phyloP scores from a whole-genome alignment of 2,113 vertebrate genomes.

The Microtus richardsoni region DNA sequence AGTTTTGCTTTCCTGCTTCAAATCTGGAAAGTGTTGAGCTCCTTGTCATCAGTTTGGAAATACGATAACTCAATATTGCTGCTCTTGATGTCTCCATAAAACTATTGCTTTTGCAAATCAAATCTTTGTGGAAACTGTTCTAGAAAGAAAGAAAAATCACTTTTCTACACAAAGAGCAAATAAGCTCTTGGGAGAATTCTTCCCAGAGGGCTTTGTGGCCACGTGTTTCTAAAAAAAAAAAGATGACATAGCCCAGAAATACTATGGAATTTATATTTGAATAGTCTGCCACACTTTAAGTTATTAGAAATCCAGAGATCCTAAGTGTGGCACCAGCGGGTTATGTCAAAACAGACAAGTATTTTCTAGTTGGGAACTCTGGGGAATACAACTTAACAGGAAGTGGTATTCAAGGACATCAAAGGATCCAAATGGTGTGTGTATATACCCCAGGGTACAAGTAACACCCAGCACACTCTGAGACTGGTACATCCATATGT shows the following conservation, averaged over 20 bases:
- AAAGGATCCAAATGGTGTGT: not conserved
- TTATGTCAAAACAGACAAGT: conserved; percentile 34
- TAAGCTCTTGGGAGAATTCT: not conserved
- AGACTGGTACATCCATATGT: fast-evolving
- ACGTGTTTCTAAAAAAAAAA: conserved; percentile 16
- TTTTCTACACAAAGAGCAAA: conserved; percentile 36
- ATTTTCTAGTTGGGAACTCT: conserved; percentile 14
- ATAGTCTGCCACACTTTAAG: conserved; percentile 54
- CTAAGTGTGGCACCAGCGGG: not conserved
- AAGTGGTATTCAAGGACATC: not conserved
- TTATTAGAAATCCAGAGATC: conserved; percentile 47
- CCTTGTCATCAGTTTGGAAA: not conserved
- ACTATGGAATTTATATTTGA: conserved; percentile 49
- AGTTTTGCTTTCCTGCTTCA: conserved; percentile 45
- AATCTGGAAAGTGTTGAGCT: not conserved
- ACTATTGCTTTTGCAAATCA: conserved; percentile 47
- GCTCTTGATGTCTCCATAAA: conserved; percentile 54
- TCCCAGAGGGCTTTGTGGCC: not conserved
- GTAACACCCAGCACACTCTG: too few relatives aligned
- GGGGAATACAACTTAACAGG: conserved; percentile 22
- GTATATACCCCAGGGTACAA: not conserved
- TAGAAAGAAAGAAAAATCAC: not conserved
- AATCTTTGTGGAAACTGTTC: conserved; percentile 48
- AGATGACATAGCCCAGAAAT: conserved; percentile 69
- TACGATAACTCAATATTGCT: conserved; percentile 12